Percentiles rank a stretch among this genome's conserved stretches.
Conservation (phyloP, 1,140 invertebrate species). For the Manduca sexta region DNA sequence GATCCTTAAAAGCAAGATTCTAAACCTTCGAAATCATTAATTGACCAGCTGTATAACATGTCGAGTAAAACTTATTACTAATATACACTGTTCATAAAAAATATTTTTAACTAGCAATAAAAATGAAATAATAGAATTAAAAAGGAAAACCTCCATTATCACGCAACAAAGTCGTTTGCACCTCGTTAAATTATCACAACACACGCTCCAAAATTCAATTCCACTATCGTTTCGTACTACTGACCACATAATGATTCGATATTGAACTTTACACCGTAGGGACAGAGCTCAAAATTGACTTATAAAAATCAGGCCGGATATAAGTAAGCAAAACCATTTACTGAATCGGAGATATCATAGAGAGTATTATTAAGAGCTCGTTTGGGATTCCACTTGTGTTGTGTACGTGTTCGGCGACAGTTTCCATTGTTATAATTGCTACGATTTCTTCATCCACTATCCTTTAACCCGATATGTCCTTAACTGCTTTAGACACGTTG, state of each 20-base stretch:
- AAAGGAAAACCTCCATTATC: conserved; percentile 12
- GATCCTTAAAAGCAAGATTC: no score
- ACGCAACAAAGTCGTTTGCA: conserved; percentile 34
- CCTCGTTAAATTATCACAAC: conserved; percentile 28
- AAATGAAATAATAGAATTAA: not conserved
- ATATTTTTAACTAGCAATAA: not conserved
- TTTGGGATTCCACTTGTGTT: conserved; percentile 60
- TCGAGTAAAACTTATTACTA: not conserved
- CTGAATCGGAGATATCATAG: conserved; percentile 48
- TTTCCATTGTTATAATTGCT: conserved; percentile 27
- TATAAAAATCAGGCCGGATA: conserved; percentile 21
- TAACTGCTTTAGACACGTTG: no score
- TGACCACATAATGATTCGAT: not conserved
- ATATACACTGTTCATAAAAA: not conserved
- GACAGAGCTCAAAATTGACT: conserved; percentile 13
- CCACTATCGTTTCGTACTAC: conserved; percentile 15
- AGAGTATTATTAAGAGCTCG: conserved; percentile 59
- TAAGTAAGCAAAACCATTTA: conserved; percentile 37
- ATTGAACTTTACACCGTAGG: conserved; percentile 6
- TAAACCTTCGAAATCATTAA: not conserved
- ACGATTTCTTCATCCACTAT: not conserved
- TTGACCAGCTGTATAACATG: not conserved
- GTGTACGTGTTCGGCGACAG: conserved; percentile 17
- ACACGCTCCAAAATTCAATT: conserved; percentile 39
- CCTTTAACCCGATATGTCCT: no score